Conservation (phyloP, 2,113 vertebrate species). For the Phyllostomus hastatus region DNA sequence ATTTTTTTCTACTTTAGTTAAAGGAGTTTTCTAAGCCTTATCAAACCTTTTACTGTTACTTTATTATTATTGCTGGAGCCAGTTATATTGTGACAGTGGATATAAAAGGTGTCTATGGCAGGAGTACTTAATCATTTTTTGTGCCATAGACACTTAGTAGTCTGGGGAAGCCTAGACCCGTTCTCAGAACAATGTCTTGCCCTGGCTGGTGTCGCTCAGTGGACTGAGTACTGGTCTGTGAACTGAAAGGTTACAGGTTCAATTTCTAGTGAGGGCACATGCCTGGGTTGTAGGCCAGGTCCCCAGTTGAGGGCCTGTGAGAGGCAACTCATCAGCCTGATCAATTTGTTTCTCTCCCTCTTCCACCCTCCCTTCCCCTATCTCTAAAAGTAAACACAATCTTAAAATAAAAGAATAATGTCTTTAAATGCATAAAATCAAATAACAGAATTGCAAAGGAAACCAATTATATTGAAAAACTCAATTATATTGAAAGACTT, state of each 20-base stretch:
- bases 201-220: no score
- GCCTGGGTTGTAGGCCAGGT: no score
- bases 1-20: neutral
- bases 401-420: neutral
- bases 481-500: neutral
- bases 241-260: no score
- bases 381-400: no score
- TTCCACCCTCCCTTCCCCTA: no score
- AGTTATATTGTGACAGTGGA: neutral
- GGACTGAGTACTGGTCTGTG: no score
- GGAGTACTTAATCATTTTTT: neutral
- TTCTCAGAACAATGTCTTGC: neutral
- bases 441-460: slow-evolving; percentile 12
- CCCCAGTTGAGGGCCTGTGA: no score
- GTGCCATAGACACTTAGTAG: neutral
- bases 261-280: no score
- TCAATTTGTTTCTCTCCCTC: no score
- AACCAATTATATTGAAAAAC: neutral
- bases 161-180: neutral
- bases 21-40: neutral
- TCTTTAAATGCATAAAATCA: slow-evolving; percentile 19
- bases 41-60: neutral
- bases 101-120: neutral
- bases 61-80: neutral
- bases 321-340: no score